Conservation (phyloP, 2,113 vertebrate species). For the Passer domesticus region DNA sequence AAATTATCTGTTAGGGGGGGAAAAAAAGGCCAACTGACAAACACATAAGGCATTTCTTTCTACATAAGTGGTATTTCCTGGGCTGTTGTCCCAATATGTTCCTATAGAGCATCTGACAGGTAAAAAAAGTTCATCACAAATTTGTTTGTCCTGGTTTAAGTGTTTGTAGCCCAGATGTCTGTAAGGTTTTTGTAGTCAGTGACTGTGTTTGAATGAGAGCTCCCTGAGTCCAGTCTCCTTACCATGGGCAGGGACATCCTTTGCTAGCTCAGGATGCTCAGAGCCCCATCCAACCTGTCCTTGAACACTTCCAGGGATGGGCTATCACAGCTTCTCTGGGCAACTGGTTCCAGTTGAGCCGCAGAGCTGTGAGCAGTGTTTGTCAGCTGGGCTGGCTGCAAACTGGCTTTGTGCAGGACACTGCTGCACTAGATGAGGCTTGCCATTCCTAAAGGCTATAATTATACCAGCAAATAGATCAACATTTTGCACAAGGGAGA, state of each 20-base stretch:
- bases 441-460: not conserved
- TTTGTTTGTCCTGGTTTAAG: not conserved
- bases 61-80: not conserved
- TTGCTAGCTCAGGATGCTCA: not conserved
- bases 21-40: not conserved
- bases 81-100: not conserved
- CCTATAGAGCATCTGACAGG: not conserved
- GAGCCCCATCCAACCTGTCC: not conserved
- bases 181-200: fast-evolving
- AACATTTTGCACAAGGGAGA: not conserved
- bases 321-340: not conserved
- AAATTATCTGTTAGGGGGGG: not conserved
- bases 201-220: not conserved
- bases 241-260: not conserved
- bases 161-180: not conserved
- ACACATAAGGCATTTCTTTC: not conserved
- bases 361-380: not conserved
- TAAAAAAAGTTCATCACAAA: not conserved
- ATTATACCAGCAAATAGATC: not conserved
- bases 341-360: not conserved
- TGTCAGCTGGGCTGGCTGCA: not conserved
- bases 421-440: not conserved
- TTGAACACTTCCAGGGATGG: not conserved
- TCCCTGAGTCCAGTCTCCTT: not conserved
- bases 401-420: not conserved